phyloP scores from a whole-genome alignment of 2,797 vertebrate species.

The Hozukius guyotensis region DNA sequence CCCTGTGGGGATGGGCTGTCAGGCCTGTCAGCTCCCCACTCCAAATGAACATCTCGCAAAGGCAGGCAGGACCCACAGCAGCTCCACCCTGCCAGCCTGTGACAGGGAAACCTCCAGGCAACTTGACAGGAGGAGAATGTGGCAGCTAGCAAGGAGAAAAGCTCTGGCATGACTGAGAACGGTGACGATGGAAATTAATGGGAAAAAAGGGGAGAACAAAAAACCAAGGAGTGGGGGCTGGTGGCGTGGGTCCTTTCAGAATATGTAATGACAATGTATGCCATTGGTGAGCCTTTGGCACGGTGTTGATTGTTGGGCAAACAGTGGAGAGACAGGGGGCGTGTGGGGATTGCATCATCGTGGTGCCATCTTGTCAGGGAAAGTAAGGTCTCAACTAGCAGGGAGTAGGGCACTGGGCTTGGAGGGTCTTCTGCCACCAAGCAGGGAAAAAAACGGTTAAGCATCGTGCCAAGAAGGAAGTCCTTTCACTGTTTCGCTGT shows the following conservation, averaged over 20 bases:
- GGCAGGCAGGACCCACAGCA: constrained; percentile 85
- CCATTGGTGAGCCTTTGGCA: constrained; percentile 88
- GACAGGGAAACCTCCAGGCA: constrained; percentile 96
- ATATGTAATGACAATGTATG: constrained; percentile 85
- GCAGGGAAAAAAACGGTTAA: background rate
- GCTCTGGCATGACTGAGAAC: constrained; percentile 89
- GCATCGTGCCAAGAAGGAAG: background rate
- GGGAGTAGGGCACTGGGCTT: constrained; percentile 38
- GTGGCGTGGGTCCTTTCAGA: constrained; percentile 84
- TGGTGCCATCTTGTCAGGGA: constrained; percentile 85
- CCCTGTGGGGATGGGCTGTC: constrained; percentile 95
- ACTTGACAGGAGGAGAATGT: constrained; percentile 98
- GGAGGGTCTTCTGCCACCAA: constrained; percentile 10
- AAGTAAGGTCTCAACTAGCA: constrained; percentile 90
- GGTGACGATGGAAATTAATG: constrained; percentile 91
- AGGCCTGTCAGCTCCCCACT: constrained; percentile 94
- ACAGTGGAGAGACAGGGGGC: constrained; percentile 75
- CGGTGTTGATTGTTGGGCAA: constrained; percentile 89
- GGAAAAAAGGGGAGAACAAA: constrained; percentile 70
- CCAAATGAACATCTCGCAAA: constrained; percentile 99
- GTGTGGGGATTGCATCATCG: constrained; percentile 73
- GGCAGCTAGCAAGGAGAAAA: constrained; percentile 89
- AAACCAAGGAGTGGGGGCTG: constrained; percentile 66
- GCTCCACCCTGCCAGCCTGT: constrained; percentile 90
- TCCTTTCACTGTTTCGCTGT: background rate